Evolutionary conservation across 2,113 vertebrate species (phyloP).

Genomic region (Cyprinodon tularosa): DNA sequence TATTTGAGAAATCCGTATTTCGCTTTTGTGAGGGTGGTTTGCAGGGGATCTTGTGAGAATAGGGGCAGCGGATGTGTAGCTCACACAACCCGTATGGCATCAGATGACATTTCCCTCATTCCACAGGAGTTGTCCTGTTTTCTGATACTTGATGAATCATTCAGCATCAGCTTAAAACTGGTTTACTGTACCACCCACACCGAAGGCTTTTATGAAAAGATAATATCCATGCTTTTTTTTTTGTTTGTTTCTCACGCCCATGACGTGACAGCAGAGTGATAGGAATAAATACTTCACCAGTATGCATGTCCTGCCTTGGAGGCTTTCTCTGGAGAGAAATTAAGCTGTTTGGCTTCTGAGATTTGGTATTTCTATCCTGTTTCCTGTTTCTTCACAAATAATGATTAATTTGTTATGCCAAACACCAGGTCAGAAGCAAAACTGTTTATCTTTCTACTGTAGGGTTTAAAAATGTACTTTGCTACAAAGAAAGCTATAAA

Average conservation of each 20-base stretch:
- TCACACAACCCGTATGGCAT: slow-evolving; percentile 66
- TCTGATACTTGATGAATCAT: slow-evolving; percentile 58
- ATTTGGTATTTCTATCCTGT: slow-evolving; percentile 1
- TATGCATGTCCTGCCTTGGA: slow-evolving; percentile 22
- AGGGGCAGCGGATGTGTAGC: slow-evolving; percentile 62
- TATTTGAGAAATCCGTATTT: slow-evolving; percentile 15
- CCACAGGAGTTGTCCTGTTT: slow-evolving; percentile 70
- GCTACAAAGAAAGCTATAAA: neutral
- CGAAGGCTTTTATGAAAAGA: slow-evolving; percentile 45
- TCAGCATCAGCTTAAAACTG: slow-evolving; percentile 51
- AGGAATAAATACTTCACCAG: slow-evolving; percentile 21
- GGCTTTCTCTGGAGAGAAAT: slow-evolving; percentile 18
- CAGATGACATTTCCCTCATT: slow-evolving; percentile 65
- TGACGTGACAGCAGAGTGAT: slow-evolving; percentile 48
- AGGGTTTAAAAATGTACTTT: neutral
- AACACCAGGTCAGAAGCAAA: neutral
- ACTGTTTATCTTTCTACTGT: neutral
- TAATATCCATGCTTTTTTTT: slow-evolving; percentile 45
- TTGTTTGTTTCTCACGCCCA: slow-evolving; percentile 43
- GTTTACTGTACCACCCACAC: slow-evolving; percentile 64
- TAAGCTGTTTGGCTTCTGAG: slow-evolving; percentile 20
- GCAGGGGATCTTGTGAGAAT: slow-evolving; percentile 46
- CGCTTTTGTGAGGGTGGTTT: slow-evolving; percentile 43
- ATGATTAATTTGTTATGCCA: neutral
- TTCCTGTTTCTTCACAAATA: neutral